Evolutionary conservation across 1,140 invertebrate species (phyloP).

Genomic region (Bombus haemorrhoidalis): DNA sequence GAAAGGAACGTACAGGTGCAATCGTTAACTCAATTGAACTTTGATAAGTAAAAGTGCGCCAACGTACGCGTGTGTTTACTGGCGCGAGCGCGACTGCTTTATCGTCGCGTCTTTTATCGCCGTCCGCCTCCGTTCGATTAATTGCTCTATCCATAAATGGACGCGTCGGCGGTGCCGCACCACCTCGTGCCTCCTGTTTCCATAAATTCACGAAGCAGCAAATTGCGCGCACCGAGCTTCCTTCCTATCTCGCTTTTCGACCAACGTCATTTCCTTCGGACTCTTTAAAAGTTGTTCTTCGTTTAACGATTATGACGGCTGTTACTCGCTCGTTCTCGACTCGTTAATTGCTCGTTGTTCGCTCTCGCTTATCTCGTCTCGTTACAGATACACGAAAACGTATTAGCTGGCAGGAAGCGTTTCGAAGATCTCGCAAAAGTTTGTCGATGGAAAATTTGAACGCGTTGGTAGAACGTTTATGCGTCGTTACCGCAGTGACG

Average conservation of each 20-base stretch:
- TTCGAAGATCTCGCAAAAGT: background rate
- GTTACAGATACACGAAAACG: background rate
- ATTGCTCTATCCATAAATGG: background rate
- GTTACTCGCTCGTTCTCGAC: too few relatives aligned
- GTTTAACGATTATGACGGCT: too few relatives aligned
- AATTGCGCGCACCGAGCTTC: too few relatives aligned
- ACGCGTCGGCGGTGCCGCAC: background rate
- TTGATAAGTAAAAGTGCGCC: conserved; percentile 63
- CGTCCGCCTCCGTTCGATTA: background rate
- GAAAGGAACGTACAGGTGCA: conserved; percentile 69
- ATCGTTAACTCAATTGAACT: conserved; percentile 68
- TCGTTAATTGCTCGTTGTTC: too few relatives aligned
- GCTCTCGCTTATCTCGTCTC: accelerated
- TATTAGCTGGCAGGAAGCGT: background rate
- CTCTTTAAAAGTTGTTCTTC: too few relatives aligned
- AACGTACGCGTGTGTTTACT: background rate
- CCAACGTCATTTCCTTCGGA: too few relatives aligned
- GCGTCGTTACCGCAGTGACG: background rate
- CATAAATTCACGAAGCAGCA: background rate
- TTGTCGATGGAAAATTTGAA: background rate
- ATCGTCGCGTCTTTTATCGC: conserved; percentile 4
- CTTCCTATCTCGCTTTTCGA: too few relatives aligned
- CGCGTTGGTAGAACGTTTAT: background rate
- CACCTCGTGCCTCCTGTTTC: background rate
- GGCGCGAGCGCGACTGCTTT: conserved; percentile 18